Conservation (phyloP, 2,888 invertebrate genomes). For the Isotomurus palustris region DNA sequence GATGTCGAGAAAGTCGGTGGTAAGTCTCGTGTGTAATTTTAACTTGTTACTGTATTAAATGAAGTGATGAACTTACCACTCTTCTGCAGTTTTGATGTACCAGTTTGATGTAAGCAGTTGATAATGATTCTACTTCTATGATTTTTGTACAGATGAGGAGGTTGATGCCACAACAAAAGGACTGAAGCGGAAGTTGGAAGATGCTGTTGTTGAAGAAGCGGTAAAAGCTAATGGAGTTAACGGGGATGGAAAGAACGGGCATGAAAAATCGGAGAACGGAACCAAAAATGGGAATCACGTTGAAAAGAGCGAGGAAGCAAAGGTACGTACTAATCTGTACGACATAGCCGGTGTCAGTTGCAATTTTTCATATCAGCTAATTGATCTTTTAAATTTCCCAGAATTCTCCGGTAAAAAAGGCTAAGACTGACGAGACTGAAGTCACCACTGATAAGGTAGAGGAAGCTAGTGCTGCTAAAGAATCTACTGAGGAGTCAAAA, state of each 20-base stretch:
- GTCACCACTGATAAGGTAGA: not conserved
- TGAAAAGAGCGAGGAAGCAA: not conserved
- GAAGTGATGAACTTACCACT: not conserved
- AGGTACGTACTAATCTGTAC: not conserved
- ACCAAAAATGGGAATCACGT: not conserved
- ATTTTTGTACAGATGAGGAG: not conserved
- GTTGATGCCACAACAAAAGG: not conserved
- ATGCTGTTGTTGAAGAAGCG: constrained; percentile 1
- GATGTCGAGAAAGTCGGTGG: not conserved
- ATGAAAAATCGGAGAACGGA: not conserved
- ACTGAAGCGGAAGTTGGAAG: constrained; percentile 8
- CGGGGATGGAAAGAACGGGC: constrained; percentile 3
- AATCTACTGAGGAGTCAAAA: not conserved
- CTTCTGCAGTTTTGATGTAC: not conserved
- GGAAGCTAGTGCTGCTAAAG: not conserved
- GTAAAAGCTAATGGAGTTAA: constrained; percentile 1
- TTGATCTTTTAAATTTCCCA: not conserved
- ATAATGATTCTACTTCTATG: not conserved
- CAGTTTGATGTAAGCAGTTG: too few relatives aligned
- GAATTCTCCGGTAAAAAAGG: constrained; percentile 10
- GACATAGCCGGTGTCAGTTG: not conserved
- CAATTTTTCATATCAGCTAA: not conserved
- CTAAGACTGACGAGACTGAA: constrained; percentile 4
- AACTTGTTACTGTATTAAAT: not conserved
- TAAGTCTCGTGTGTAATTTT: not conserved